These are phyloP conservation scores for Serinus canaria DNA, from an alignment of 2,113 vertebrate species.

Conservation along the genomic window DNA sequence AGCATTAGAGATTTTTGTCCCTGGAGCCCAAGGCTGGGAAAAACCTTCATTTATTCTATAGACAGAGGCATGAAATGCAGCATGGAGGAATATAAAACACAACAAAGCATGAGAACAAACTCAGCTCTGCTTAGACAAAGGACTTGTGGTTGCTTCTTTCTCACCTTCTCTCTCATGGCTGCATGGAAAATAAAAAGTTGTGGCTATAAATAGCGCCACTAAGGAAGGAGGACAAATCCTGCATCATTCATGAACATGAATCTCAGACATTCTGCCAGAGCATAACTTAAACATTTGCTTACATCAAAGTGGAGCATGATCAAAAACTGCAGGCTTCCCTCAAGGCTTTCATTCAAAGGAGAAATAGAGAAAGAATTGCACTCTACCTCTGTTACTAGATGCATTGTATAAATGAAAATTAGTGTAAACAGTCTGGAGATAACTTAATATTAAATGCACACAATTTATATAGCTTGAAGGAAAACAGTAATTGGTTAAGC, in stretches of 20 bases:
- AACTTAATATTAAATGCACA: constrained; percentile 64
- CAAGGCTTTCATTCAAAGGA: constrained; percentile 55
- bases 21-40: not conserved
- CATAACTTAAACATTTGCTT: constrained; percentile 70
- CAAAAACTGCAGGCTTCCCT: constrained; percentile 58
- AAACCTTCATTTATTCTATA: not conserved
- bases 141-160: not conserved
- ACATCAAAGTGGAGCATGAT: constrained; percentile 63
- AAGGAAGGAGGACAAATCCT: constrained; percentile 32
- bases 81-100: not conserved
- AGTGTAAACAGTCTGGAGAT: constrained; percentile 68
- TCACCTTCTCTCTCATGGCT: constrained; percentile 1
- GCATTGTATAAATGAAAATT: constrained; percentile 66
- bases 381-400: constrained; percentile 44
- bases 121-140: not conserved
- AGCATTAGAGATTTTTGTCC: not conserved
- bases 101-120: not conserved
- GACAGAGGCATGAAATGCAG: not conserved
- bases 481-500: constrained; percentile 60
- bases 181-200: constrained; percentile 1
- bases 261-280: constrained; percentile 52
- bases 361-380: constrained; percentile 14
- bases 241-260: constrained; percentile 59
- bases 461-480: constrained; percentile 56
- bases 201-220: constrained; percentile 42